These are phyloP conservation scores for Sus cebifrons DNA, from an alignment of 2,797 vertebrate genomes.

Conservation along the genomic window DNA sequence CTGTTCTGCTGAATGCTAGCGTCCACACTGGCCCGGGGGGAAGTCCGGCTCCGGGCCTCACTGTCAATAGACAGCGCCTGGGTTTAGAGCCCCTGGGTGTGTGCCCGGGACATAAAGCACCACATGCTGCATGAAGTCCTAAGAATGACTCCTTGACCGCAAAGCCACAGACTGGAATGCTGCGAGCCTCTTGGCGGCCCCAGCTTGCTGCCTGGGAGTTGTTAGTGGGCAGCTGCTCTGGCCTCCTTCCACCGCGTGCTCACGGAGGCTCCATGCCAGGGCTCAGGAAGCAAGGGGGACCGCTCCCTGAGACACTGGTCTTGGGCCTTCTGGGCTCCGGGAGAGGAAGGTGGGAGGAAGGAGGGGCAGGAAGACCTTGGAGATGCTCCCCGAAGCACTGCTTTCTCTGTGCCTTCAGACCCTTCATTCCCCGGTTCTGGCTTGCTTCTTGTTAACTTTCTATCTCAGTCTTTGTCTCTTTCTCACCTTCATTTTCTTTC, in stretches of 20 bases:
- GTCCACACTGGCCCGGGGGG: not conserved
- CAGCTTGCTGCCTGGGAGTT: not conserved
- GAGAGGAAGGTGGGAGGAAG: not conserved
- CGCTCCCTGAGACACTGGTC: not conserved
- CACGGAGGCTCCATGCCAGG: not conserved
- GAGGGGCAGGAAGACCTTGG: not conserved
- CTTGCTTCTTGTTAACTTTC: not conserved
- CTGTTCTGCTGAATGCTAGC: not conserved
- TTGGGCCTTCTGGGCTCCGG: fast-evolving
- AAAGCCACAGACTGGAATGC: not conserved
- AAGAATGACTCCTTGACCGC: not conserved
- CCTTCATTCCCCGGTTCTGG: not conserved
- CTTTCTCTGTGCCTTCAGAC: not conserved
- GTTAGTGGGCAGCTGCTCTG: not conserved
- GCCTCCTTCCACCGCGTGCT: not conserved
- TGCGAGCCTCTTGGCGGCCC: not conserved
- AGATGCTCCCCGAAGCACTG: fast-evolving
- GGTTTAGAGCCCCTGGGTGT: not conserved
- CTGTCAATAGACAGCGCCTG: not conserved
- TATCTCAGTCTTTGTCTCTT: not conserved
- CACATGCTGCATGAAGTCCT: fast-evolving
- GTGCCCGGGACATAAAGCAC: not conserved
- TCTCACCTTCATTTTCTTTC: not conserved
- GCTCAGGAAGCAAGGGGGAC: not conserved
- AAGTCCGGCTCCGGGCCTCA: not conserved